Base-by-base conservation (phyloP, 2,113 vertebrate species). In the Cyprinodon tularosa region DNA sequence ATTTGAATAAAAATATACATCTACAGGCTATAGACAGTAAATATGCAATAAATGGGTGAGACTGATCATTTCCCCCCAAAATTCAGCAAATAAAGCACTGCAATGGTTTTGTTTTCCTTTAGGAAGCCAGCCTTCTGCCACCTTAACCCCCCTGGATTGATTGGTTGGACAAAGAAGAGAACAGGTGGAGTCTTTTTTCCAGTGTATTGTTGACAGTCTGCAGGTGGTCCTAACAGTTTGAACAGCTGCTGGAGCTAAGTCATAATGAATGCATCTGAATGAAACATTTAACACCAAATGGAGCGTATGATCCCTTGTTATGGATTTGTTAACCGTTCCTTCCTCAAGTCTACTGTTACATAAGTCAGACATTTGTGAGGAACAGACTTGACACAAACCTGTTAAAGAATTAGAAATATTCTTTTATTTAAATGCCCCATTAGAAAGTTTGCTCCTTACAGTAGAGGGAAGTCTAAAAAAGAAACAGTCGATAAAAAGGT, bases 151-250 rank as follows among this genome's bases (percentile, higher is more conserved):
- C 17, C 59, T 47, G 62, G 17, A 4, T 22, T 59, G 68, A 61
- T 68, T 75, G 72, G 74, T 71, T 79, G 63, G 53, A 91, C 84
- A 86, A 78, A 71, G 77, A 37, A 3, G 4, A 14, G 44, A 73
- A 69, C 82, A 53, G 82, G 87, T 84, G 64, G 78, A 71, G 74
- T 47, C 75, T 69, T 48, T 78, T 78, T 4, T 64, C 37, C 29
- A 37, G 59, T 22, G 59, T 48, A 88, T 90, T 91, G 85, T 90
- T 76, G 11, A 3, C n/a, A 14, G 57, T 48, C 88, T 64, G 75
- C 85, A 82, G 88, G 78, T 82, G 85, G 81, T 87, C 83, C 71
- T 63, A 3, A 76, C 72, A 73, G 75, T 72, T 2, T 76, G 62
- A 13, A 61, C 68, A 73, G 71, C 84, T 72, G 71, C 57, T 77